phyloP scores from a whole-genome alignment of 2,113 vertebrate genomes.

The Campylomormyrus tamandua region DNA sequence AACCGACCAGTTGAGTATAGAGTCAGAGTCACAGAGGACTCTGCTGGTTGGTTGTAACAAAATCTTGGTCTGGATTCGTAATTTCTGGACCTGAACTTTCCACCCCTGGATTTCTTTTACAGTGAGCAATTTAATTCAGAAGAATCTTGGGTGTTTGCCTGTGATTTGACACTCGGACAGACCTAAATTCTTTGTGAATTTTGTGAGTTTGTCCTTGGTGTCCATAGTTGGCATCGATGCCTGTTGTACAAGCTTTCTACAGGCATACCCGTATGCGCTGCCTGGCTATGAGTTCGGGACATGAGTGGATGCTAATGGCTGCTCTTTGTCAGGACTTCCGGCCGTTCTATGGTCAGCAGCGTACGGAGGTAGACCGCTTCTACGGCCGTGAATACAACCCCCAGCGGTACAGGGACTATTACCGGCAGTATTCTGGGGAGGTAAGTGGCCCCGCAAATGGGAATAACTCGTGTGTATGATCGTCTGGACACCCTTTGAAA shows the following conservation, averaged over 20 bases:
- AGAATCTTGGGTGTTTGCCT: no score
- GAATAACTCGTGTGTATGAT: not conserved
- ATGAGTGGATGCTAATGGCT: not conserved
- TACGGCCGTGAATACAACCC: conserved; percentile 62
- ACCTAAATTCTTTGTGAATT: not conserved
- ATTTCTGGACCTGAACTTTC: no score
- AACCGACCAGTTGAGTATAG: no score
- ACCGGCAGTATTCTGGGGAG: conserved; percentile 63
- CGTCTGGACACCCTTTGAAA: not conserved
- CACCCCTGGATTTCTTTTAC: no score
- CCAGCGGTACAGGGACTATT: conserved; percentile 64
- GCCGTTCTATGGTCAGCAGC: conserved; percentile 56
- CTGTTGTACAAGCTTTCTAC: not conserved
- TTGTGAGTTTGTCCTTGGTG: not conserved
- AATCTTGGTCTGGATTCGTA: no score
- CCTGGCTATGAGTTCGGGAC: not conserved
- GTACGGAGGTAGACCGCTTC: conserved; percentile 56
- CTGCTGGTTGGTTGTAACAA: no score
- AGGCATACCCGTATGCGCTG: not conserved
- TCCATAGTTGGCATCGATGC: not conserved
- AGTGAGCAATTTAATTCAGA: no score
- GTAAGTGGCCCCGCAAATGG: conserved; percentile 37
- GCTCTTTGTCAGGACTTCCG: conserved; percentile 47
- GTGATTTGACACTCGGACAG: no score
- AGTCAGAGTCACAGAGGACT: no score